Evolutionary conservation across 2,113 vertebrate genomes (phyloP).

Genomic region (Eulemur macaco): DNA sequence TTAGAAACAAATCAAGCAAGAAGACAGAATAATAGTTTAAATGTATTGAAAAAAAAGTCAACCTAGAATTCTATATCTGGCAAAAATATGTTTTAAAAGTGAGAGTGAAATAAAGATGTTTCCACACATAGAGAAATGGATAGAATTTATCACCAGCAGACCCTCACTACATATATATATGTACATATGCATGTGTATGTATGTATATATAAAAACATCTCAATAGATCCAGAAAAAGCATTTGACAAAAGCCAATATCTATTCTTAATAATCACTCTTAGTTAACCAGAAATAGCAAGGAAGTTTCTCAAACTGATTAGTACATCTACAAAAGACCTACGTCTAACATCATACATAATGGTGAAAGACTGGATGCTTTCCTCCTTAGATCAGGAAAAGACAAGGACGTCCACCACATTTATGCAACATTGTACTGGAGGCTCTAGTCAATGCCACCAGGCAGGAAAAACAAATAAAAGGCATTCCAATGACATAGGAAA

Average conservation of each 20-base stretch:
- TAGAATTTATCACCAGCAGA: conserved; percentile 3
- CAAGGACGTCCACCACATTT: not conserved
- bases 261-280: not conserved
- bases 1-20: conserved; percentile 4
- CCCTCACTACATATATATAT: not conserved
- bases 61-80: not conserved
- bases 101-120: not conserved
- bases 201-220: not conserved
- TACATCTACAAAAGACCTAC: not conserved
- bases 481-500: not conserved
- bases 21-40: not conserved
- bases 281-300: not conserved
- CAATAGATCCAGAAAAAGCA: not conserved
- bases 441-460: not conserved
- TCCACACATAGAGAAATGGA: not conserved
- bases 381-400: not conserved
- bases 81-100: not conserved
- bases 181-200: not conserved
- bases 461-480: not conserved
- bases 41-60: not conserved
- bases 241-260: not conserved
- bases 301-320: not conserved
- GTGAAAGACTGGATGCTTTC: not conserved
- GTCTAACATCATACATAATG: not conserved
- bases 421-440: not conserved